phyloP scores from a whole-genome alignment of 2,888 invertebrate genomes.

The Mythimna pallens region DNA sequence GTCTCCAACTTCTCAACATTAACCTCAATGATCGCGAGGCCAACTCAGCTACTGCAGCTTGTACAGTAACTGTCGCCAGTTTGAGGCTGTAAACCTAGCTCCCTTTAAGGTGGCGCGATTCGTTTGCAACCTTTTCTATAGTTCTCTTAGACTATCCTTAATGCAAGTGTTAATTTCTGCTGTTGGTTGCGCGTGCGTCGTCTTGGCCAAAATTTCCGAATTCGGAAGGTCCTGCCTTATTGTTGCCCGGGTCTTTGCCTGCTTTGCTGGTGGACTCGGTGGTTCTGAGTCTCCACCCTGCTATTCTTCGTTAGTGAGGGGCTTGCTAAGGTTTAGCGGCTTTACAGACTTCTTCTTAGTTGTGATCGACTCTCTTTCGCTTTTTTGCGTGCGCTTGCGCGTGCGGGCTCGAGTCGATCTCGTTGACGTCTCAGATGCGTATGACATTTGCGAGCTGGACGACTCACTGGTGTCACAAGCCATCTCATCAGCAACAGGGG shows the following conservation, averaged over 20 bases:
- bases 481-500: too few relatives aligned
- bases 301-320: neutral
- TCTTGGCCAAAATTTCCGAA: too few relatives aligned
- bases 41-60: neutral
- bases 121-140: neutral
- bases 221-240: too few relatives aligned
- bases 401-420: too few relatives aligned
- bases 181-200: neutral
- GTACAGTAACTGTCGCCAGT: neutral
- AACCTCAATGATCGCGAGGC: neutral
- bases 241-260: too few relatives aligned
- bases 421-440: too few relatives aligned
- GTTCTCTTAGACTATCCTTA: neutral
- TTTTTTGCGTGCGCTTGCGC: too few relatives aligned
- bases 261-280: too few relatives aligned
- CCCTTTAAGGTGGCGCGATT: neutral
- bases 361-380: neutral
- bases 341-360: neutral
- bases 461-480: too few relatives aligned
- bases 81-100: neutral
- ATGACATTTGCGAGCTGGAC: too few relatives aligned
- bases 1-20: neutral
- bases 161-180: neutral
- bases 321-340: neutral
- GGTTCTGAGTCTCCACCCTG: neutral